phyloP scores from a whole-genome alignment of 2,113 vertebrate species.

The Apodemus sylvaticus region DNA sequence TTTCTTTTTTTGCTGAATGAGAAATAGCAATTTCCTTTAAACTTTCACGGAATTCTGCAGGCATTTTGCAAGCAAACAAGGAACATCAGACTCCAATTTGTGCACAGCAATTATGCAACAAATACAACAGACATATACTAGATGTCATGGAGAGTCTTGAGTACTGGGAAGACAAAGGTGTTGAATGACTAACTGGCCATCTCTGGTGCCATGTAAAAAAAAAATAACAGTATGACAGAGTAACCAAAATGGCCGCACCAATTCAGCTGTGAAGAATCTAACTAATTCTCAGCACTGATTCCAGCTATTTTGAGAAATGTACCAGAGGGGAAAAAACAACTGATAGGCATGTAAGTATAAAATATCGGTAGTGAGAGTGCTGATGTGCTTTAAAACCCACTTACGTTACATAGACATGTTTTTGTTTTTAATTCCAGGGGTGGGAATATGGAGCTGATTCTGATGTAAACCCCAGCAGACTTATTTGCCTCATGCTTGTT shows the following conservation, averaged over 20 bases:
- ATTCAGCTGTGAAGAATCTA: neutral
- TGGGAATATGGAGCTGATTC: no score
- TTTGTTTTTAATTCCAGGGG: no score
- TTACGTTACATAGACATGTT: no score
- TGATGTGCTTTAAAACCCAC: no score
- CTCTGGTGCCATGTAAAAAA: neutral
- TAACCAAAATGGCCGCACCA: neutral
- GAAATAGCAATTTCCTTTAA: slow-evolving; percentile 8
- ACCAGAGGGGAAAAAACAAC: neutral
- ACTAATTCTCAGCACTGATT: neutral
- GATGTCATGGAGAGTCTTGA: neutral
- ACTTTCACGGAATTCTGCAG: slow-evolving; percentile 3
- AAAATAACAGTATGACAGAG: neutral
- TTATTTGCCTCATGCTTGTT: no score
- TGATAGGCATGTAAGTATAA: neutral
- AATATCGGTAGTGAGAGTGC: neutral
- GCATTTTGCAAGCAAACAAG: slow-evolving; percentile 14
- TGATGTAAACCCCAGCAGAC: no score
- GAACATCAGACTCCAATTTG: neutral
- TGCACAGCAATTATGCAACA: neutral
- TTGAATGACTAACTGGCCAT: neutral
- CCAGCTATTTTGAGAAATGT: neutral
- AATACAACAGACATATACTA: neutral
- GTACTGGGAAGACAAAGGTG: neutral
- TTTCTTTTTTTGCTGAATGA: neutral